A percentile compares a stretch with the other conserved stretches of the same genome.
These are phyloP conservation scores for Oryzias curvinotus DNA, from an alignment of 2,113 vertebrate genomes.

Conservation along the genomic window DNA sequence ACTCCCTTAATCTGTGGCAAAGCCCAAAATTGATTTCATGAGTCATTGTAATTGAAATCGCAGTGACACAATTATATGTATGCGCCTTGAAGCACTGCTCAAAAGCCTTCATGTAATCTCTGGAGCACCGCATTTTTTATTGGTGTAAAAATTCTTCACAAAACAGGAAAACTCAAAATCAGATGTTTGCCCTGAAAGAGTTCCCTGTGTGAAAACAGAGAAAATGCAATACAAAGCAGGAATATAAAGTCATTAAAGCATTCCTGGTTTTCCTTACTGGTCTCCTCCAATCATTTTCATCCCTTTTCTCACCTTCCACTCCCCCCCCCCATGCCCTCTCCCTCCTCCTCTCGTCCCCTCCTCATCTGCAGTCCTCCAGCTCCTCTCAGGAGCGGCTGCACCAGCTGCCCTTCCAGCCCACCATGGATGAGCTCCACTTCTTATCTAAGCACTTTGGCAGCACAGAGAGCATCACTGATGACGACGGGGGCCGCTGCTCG, in stretches of 20 bases:
- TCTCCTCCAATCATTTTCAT: not conserved
- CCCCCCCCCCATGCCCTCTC: slow-evolving; percentile 13
- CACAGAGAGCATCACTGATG: slow-evolving; percentile 89
- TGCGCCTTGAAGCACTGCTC: too few species aligned
- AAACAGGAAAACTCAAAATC: too few species aligned
- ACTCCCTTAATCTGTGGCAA: too few species aligned
- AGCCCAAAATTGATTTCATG: too few species aligned
- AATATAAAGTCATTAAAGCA: not conserved
- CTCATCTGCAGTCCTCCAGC: slow-evolving; percentile 84
- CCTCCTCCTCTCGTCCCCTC: too few species aligned
- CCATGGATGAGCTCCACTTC: slow-evolving; percentile 91
- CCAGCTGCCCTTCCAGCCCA: slow-evolving; percentile 91
- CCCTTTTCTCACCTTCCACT: not conserved
- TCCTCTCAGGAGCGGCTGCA: slow-evolving; percentile 94
- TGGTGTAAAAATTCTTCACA: too few species aligned
- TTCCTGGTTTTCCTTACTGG: slow-evolving; percentile 8
- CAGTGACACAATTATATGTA: too few species aligned
- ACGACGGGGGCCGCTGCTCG: slow-evolving; percentile 86
- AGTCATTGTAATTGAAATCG: too few species aligned
- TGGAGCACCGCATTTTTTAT: too few species aligned
- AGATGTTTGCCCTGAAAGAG: too few species aligned
- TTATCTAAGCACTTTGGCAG: slow-evolving; percentile 94
- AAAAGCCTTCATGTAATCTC: too few species aligned
- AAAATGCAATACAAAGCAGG: not conserved
- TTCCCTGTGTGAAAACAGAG: not conserved